phyloP scores from a whole-genome alignment of 2,113 vertebrate genomes.

The Pteronura brasiliensis region DNA sequence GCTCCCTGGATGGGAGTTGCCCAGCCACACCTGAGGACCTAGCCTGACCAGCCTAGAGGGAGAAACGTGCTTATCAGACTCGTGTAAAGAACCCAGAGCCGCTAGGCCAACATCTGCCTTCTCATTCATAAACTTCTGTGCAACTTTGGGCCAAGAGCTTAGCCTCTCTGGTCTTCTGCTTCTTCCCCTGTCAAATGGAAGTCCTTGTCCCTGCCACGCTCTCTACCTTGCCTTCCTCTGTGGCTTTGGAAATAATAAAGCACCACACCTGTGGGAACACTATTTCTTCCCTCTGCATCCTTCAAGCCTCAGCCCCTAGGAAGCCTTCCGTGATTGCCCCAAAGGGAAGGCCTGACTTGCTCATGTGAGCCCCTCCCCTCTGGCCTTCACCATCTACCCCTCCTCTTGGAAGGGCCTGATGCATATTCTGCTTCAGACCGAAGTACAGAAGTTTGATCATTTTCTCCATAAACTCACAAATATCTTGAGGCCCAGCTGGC shows the following conservation, averaged over 20 bases:
- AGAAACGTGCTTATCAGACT: neutral
- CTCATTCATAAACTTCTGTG: neutral
- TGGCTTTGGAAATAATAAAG: neutral
- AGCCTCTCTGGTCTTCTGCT: neutral
- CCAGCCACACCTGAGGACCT: neutral
- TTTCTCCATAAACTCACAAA: neutral
- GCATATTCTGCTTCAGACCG: neutral
- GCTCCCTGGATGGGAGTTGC: neutral
- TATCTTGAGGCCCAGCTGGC: neutral
- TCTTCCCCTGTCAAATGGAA: neutral
- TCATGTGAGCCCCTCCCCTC: neutral
- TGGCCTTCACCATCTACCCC: neutral
- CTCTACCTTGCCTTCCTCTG: neutral
- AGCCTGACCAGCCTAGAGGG: neutral
- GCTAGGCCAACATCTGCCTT: rapidly evolving
- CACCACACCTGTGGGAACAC: neutral
- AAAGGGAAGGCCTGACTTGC: neutral
- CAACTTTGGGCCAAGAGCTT: neutral
- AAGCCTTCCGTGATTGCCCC: neutral
- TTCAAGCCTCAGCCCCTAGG: neutral
- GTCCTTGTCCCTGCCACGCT: neutral
- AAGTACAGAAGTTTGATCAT: neutral
- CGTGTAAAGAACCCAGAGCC: neutral
- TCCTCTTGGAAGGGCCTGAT: neutral
- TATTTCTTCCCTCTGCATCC: neutral